Evolutionary conservation across 2,113 vertebrate species (phyloP), one percentile per base, ranked within the genome.

Genomic region (Orientallactaga bullata): DNA sequence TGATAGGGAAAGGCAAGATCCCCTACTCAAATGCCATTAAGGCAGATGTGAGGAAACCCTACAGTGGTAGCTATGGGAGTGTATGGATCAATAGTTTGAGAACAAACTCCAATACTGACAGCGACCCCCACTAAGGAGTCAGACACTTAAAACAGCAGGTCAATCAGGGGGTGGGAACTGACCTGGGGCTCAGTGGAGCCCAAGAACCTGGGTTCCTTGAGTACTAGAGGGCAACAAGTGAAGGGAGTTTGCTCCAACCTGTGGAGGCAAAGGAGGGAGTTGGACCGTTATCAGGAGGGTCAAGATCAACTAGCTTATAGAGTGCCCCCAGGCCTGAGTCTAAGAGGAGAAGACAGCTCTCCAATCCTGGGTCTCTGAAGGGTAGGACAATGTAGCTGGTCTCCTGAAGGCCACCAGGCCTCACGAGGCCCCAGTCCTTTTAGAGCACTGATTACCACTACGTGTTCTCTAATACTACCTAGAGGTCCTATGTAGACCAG

Each of bases 51-150:
- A 92, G 91, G 94, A 91, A 73, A 96, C 95, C 91, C 95, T 89
- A 6, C 37, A 95, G 92, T 88, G 95, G 94, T 60, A 90, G 91
- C 82, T 79, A 88, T 5, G 23, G 89, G 88, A 95, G 82, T 91
- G 76, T 94, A 79, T n/a, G 88, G 89, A 91, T 78, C 89, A 86
- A 87, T 8, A 42, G 35, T 95, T 93, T 61, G n/a, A 85, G 87
- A 92, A 89, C 94, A 91, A 95, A 93, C 79, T 96, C 95, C 93
- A 97, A 96, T 96, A 97, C 97, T 97, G 96, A 96, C 13, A 42
- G 63, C 85, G 76, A 94, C 85, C 81, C 94, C 72, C 61, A 51
- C 2, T 5, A 82, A 82, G 93, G 95, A 92, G 79, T 30, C 47
- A 81, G 81, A 94, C 78, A 96, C 93, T 96, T 87, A 55, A 94